Conservation (phyloP, 2,797 vertebrate genomes). For the Lepidocolaptes lacrymiger region DNA sequence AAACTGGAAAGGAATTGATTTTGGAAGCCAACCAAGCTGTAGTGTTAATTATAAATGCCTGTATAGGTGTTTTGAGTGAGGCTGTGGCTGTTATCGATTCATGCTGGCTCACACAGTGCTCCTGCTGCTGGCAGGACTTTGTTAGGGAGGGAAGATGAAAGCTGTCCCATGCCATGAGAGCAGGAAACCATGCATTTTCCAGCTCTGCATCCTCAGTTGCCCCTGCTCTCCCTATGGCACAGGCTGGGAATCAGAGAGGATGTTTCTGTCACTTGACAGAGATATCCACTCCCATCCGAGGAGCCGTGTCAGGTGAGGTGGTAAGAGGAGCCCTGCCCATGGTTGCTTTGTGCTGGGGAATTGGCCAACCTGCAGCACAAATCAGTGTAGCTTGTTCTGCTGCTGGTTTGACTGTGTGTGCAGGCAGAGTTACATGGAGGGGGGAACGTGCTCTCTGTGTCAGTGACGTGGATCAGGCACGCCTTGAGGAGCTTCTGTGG, state of each 20-base stretch:
- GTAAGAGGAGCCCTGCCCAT: background rate
- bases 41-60: conserved; percentile 56
- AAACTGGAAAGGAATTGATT: conserved; percentile 45
- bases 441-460: background rate
- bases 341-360: background rate
- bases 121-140: background rate
- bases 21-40: conserved; percentile 1
- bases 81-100: conserved; percentile 9
- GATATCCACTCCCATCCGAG: background rate
- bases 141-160: background rate
- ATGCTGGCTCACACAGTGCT: background rate
- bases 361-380: background rate
- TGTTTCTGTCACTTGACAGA: fast-evolving
- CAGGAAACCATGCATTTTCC: background rate
- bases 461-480: background rate
- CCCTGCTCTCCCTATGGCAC: background rate
- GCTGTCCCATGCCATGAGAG: background rate
- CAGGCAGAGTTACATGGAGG: background rate
- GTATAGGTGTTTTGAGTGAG: background rate
- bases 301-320: background rate
- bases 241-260: background rate
- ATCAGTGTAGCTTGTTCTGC: background rate
- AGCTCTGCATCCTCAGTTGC: background rate
- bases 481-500: background rate
- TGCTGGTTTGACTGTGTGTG: background rate